Conservation (phyloP, 2,888 invertebrate genomes). For the Acheta domesticus region DNA sequence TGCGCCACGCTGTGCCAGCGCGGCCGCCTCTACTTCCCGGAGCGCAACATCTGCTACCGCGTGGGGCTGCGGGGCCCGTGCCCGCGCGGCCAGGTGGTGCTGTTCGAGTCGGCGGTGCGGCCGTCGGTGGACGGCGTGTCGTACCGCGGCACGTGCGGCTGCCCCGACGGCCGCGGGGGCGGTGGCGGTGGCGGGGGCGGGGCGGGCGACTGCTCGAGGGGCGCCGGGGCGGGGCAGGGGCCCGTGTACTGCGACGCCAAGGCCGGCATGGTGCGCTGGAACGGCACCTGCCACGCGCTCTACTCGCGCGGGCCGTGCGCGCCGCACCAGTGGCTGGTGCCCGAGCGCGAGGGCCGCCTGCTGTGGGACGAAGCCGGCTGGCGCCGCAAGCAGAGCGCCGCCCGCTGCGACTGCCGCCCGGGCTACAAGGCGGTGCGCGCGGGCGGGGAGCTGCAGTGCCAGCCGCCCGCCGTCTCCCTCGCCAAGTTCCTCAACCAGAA, state of each 20-base stretch:
- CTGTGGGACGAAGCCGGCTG: conserved; percentile 37
- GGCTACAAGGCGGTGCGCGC: conserved; percentile 53
- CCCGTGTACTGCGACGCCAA: conserved; percentile 55
- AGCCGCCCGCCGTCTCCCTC: conserved; percentile 60
- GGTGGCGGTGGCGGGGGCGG: conserved; percentile 25
- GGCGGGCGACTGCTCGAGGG: background rate
- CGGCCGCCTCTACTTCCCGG: conserved; percentile 72
- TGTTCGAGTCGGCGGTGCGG: conserved; percentile 74
- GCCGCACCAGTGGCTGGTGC: conserved; percentile 66
- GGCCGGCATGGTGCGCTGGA: conserved; percentile 62
- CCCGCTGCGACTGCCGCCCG: conserved; percentile 68
- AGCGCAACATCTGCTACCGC: conserved; percentile 69
- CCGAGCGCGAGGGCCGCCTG: conserved; percentile 50
- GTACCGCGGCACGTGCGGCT: conserved; percentile 75
- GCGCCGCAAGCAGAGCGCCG: conserved; percentile 45
- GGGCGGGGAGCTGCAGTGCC: conserved; percentile 50
- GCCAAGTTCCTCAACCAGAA: conserved; percentile 60
- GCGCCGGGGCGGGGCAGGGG: background rate
- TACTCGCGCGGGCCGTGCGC: conserved; percentile 75
- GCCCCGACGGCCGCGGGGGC: conserved; percentile 52
- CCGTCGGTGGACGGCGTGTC: conserved; percentile 77
- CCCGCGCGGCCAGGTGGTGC: conserved; percentile 65
- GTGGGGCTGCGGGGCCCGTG: conserved; percentile 78
- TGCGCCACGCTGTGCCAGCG: conserved; percentile 70
- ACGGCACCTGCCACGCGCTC: conserved; percentile 70